A percentile compares a stretch with the other conserved stretches of the same genome.
Evolutionary conservation across 1,140 invertebrate species (phyloP).

Genomic region (Brachionus manjavacas): DNA sequence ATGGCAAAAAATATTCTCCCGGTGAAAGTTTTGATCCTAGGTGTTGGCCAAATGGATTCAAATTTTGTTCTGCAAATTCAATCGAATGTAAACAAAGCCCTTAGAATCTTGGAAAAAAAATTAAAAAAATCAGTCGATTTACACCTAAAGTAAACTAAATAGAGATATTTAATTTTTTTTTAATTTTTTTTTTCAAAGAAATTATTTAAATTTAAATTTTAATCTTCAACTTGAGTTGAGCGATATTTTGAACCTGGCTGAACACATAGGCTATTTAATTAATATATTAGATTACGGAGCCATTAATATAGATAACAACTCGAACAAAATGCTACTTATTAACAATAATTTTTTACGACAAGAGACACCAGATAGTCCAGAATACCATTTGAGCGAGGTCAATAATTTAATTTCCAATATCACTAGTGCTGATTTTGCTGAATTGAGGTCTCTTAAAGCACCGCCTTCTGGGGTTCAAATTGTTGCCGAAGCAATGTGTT

Average conservation of each 20-base stretch:
- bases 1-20: slow-evolving; percentile 6
- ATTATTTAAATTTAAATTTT: background rate
- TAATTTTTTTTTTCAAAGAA: background rate
- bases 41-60: background rate
- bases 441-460: background rate
- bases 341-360: background rate
- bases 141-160: background rate
- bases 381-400: background rate
- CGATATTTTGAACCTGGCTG: background rate
- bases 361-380: background rate
- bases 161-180: background rate
- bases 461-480: background rate
- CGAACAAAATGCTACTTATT: background rate
- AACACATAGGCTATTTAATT: background rate
- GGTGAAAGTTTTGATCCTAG: background rate
- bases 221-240: slow-evolving; percentile 1
- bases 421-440: background rate
- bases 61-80: background rate
- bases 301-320: background rate
- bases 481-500: slow-evolving; percentile 1
- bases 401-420: background rate
- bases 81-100: background rate
- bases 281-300: background rate
- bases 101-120: background rate
- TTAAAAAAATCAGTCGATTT: background rate